Evolutionary conservation across 2,888 invertebrate species (phyloP).

Genomic region (Troides aeacus): DNA sequence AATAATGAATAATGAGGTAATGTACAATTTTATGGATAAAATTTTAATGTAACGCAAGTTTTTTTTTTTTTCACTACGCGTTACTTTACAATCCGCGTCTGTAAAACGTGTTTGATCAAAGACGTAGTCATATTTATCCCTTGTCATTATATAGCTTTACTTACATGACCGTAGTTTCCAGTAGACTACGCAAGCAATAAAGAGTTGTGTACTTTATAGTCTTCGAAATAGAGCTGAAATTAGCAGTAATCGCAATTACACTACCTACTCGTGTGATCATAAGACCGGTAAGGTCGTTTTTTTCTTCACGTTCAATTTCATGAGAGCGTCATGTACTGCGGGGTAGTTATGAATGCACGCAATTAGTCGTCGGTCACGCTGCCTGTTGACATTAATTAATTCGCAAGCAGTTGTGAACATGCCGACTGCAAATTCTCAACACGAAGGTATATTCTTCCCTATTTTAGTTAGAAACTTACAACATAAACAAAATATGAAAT

Average conservation of each 20-base stretch:
- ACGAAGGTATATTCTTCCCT: neutral
- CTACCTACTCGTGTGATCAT: slow-evolving; percentile 11
- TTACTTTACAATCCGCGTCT: neutral
- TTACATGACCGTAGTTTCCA: neutral
- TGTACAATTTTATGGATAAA: neutral
- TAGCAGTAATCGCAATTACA: neutral
- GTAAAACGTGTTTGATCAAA: neutral
- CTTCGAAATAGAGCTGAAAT: slow-evolving; percentile 6
- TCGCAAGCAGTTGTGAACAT: slow-evolving; percentile 14
- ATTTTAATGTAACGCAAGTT: too few relatives aligned
- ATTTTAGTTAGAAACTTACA: neutral
- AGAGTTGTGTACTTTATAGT: neutral
- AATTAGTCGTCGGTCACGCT: slow-evolving; percentile 17
- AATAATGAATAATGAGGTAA: neutral
- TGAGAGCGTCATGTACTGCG: slow-evolving; percentile 6
- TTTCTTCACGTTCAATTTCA: slow-evolving; percentile 12
- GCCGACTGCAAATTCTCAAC: neutral
- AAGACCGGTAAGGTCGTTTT: slow-evolving; percentile 15
- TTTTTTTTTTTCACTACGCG: too few relatives aligned
- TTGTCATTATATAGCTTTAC: neutral
- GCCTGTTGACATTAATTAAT: slow-evolving; percentile 24
- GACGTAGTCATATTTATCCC: neutral
- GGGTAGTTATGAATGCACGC: slow-evolving; percentile 10
- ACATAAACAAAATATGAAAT: neutral
- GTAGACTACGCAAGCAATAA: neutral